Conservation (phyloP, 2,113 vertebrate genomes). For the Suncus etruscus region DNA sequence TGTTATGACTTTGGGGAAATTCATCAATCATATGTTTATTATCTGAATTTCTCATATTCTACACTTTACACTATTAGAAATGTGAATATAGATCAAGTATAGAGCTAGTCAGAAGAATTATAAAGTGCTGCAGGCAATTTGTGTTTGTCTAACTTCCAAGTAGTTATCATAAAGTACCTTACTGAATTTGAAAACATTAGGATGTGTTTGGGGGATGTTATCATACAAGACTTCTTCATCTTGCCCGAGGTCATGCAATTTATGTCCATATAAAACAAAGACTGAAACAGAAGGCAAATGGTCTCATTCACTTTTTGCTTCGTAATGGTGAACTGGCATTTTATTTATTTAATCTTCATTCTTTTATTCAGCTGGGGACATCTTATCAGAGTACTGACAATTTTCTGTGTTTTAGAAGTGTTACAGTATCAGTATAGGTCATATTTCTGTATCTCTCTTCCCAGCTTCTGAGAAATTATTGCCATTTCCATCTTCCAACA, state of each 20-base stretch:
- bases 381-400: slow-evolving; percentile 77
- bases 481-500: slow-evolving; percentile 72
- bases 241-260: slow-evolving; percentile 76
- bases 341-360: slow-evolving; percentile 82
- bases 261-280: slow-evolving; percentile 70
- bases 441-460: slow-evolving; percentile 81
- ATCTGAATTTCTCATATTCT: slow-evolving; percentile 64
- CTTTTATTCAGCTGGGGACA: slow-evolving; percentile 81
- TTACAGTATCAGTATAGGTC: slow-evolving; percentile 71
- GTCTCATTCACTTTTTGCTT: slow-evolving; percentile 62
- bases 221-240: slow-evolving; percentile 76
- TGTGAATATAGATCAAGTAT: slow-evolving; percentile 60
- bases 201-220: slow-evolving; percentile 71
- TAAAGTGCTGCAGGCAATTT: slow-evolving; percentile 76
- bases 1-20: slow-evolving; percentile 56
- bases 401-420: slow-evolving; percentile 80
- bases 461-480: slow-evolving; percentile 86
- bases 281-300: slow-evolving; percentile 68
- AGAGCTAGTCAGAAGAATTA: slow-evolving; percentile 72
- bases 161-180: slow-evolving; percentile 78
- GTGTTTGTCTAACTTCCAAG: slow-evolving; percentile 71
- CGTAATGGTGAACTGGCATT: slow-evolving; percentile 61
- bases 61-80: slow-evolving; percentile 63
- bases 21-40: slow-evolving; percentile 56
- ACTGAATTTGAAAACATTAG: slow-evolving; percentile 80